phyloP scores from a whole-genome alignment of 2,797 vertebrate genomes.

The Numenius phaeopus region DNA sequence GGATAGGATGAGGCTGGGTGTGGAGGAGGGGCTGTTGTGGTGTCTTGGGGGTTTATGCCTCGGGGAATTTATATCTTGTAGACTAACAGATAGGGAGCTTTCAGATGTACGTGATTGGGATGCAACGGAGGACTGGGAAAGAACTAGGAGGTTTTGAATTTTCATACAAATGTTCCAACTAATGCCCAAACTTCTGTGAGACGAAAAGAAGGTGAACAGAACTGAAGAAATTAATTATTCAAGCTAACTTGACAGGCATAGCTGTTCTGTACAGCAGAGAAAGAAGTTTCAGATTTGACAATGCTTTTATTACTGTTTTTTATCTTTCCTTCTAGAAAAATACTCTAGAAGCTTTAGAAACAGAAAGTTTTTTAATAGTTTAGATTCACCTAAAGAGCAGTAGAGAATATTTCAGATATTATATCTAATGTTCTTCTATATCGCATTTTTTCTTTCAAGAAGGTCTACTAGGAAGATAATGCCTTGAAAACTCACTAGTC shows the following conservation, averaged over 20 bases:
- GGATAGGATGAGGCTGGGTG: not conserved
- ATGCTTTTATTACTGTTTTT: not conserved
- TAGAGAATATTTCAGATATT: not conserved
- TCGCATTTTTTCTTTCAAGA: not conserved
- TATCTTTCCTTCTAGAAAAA: not conserved
- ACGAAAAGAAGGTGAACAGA: not conserved
- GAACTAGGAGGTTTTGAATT: not conserved
- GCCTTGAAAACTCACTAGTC: not conserved
- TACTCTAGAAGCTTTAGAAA: not conserved
- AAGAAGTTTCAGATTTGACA: not conserved
- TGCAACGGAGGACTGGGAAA: not conserved
- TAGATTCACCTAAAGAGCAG: not conserved
- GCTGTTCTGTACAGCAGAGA: not conserved
- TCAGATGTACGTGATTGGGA: accelerated
- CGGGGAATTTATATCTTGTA: not conserved
- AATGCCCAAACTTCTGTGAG: not conserved
- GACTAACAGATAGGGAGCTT: not conserved
- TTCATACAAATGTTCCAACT: not conserved
- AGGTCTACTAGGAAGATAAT: not conserved
- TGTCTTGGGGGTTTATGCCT: accelerated
- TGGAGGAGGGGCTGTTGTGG: not conserved
- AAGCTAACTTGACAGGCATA: not conserved
- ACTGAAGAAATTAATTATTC: not conserved
- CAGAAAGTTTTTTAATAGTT: not conserved
- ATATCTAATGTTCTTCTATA: not conserved